Percentiles rank a stretch among this genome's conserved stretches.
These are phyloP conservation scores for Geopemphigus sp. DNA, from an alignment of 1,140 invertebrate genomes.

Conservation along the genomic window DNA sequence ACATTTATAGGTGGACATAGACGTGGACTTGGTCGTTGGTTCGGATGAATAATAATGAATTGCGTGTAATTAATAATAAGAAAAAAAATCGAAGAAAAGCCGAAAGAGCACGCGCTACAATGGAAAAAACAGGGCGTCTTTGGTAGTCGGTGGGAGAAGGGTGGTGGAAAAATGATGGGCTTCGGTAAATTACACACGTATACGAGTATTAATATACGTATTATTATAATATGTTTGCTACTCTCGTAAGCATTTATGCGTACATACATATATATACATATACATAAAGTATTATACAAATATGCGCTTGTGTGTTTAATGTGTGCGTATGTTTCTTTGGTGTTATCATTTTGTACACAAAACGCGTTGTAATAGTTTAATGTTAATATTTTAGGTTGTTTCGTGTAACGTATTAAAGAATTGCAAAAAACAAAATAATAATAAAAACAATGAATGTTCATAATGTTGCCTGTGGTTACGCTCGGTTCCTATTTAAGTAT, in stretches of 20 bases:
- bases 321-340: background rate
- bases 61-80: background rate
- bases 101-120: background rate
- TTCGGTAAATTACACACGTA: background rate
- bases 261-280: background rate
- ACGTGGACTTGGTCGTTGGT: no score
- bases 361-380: background rate
- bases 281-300: background rate
- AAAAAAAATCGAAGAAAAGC: background rate
- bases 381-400: conserved; percentile 9
- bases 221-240: no score
- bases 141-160: background rate
- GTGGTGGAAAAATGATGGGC: no score
- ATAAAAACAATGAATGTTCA: background rate
- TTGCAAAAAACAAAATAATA: background rate
- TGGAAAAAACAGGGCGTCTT: background rate
- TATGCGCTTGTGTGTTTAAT: background rate
- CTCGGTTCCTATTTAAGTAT: background rate
- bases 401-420: background rate
- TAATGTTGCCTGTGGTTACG: background rate
- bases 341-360: background rate
- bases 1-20: conserved; percentile 23
- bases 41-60: background rate
- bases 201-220: background rate
- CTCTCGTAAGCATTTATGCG: no score